Evolutionary conservation across 2,113 vertebrate genomes (phyloP).

Genomic region (Gallinago paraguaiae): DNA sequence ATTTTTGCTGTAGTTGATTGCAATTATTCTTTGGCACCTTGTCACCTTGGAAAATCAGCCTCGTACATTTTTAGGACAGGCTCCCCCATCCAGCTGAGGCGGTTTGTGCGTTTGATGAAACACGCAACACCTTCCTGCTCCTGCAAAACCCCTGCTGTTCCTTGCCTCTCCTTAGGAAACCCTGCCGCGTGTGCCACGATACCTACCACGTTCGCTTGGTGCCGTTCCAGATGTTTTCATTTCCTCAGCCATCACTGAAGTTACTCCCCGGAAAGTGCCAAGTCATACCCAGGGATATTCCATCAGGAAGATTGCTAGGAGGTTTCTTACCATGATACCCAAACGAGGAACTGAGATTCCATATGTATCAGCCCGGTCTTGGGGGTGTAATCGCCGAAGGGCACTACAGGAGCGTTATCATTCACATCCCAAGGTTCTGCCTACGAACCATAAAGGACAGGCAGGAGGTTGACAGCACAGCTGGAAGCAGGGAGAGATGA

Average conservation of each 20-base stretch:
- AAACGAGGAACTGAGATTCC: neutral
- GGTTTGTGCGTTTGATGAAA: neutral
- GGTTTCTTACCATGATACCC: neutral
- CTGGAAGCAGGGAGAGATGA: neutral
- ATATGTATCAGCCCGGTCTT: neutral
- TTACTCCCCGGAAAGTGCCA: neutral
- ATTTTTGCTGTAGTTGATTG: neutral
- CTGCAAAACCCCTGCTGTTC: neutral
- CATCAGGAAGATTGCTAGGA: neutral
- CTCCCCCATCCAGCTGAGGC: neutral
- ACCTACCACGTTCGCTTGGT: neutral
- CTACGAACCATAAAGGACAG: neutral
- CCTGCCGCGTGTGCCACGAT: neutral
- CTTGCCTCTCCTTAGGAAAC: neutral
- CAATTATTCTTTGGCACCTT: neutral
- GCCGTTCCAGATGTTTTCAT: neutral
- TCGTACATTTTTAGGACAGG: neutral
- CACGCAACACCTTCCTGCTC: neutral
- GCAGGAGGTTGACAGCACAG: neutral
- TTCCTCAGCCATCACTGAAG: fast-evolving
- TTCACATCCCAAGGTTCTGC: neutral
- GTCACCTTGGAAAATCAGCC: neutral
- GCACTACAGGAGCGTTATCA: neutral
- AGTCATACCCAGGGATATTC: neutral
- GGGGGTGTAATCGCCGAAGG: neutral